Evolutionary conservation across 2,797 vertebrate species (phyloP).

Genomic region (Microcaecilia unicolor): DNA sequence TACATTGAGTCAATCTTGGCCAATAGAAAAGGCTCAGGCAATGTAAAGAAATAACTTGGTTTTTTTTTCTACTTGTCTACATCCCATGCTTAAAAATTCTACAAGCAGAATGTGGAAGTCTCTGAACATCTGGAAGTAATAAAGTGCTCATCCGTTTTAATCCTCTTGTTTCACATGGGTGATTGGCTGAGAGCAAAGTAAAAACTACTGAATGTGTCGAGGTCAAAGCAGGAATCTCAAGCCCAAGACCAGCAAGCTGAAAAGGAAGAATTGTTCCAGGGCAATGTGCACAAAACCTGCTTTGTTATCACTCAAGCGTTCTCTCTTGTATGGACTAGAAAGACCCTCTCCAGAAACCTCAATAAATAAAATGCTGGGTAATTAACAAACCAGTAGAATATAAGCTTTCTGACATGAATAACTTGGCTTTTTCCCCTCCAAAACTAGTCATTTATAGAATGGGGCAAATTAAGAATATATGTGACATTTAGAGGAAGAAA

Average conservation of each 20-base stretch:
- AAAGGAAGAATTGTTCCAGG: conserved; percentile 2
- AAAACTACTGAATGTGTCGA: neutral
- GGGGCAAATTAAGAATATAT: no score
- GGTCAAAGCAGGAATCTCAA: conserved; percentile 8
- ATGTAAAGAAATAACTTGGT: neutral
- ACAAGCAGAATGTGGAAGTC: conserved; percentile 4
- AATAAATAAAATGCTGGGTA: conserved; percentile 2
- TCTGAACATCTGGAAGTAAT: conserved; percentile 8
- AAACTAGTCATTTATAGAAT: no score
- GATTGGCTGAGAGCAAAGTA: conserved; percentile 4
- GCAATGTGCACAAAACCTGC: neutral
- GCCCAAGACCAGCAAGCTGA: neutral
- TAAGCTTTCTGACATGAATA: neutral
- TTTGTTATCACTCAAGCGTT: conserved; percentile 7
- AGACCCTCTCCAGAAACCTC: conserved; percentile 1
- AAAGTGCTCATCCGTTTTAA: conserved; percentile 9
- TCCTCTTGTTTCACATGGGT: conserved; percentile 5
- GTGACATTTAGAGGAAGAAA: no score
- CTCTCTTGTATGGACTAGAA: neutral
- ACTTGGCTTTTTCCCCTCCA: neutral
- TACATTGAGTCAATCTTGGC: no score
- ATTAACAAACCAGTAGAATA: conserved; percentile 1
- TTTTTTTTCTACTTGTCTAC: neutral
- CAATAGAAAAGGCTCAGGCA: neutral
- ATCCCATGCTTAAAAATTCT: neutral